These are phyloP conservation scores for Pseudococcus longispinus DNA, from an alignment of 2,888 invertebrate species.

Conservation along the genomic window DNA sequence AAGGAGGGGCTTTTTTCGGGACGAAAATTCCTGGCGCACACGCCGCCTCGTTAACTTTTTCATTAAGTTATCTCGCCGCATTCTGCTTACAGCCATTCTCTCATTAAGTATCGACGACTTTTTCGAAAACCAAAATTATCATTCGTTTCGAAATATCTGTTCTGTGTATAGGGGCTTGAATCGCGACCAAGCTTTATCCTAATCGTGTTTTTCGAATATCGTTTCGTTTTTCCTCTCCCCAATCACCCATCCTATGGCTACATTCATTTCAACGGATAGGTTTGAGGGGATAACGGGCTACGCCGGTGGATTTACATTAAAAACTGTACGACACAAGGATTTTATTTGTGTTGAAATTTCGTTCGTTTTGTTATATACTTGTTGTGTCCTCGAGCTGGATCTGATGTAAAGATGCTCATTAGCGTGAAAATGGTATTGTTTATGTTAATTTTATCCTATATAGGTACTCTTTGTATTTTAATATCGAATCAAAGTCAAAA, in stretches of 20 bases:
- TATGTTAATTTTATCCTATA: constrained; percentile 11
- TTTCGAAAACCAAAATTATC: constrained; percentile 3
- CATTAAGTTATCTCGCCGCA: not conserved
- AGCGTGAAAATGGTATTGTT: constrained; percentile 24
- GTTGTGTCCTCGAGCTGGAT: not conserved
- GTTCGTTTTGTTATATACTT: not conserved
- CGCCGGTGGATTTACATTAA: not conserved
- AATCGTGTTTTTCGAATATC: constrained; percentile 16
- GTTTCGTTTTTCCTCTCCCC: not conserved
- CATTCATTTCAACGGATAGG: not conserved
- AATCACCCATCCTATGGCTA: not conserved
- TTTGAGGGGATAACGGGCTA: not conserved
- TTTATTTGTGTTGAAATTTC: not conserved
- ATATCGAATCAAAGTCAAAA: constrained; percentile 29
- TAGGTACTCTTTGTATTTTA: not conserved
- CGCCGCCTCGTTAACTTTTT: not conserved
- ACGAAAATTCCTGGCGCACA: not conserved
- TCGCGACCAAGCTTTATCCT: not conserved
- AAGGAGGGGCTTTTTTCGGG: not conserved
- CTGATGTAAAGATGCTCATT: constrained; percentile 10
- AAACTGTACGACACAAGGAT: not conserved
- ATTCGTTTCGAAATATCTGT: not conserved
- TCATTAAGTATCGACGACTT: constrained; percentile 20
- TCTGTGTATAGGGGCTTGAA: too few relatives aligned
- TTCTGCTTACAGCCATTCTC: not conserved